phyloP scores from a whole-genome alignment of 2,113 vertebrate species.

The Rafetus swinhoei region DNA sequence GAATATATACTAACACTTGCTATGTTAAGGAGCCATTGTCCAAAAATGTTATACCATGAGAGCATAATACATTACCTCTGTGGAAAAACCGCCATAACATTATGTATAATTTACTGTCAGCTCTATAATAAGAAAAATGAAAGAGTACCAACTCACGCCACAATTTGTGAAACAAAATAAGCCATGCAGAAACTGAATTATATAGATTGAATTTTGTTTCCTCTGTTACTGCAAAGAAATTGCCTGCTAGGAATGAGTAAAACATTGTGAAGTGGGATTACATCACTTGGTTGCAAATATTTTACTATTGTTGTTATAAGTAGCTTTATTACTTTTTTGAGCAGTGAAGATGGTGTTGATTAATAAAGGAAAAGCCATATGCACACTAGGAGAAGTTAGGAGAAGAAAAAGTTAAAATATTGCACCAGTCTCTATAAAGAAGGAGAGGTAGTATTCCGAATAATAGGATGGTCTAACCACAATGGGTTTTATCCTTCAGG shows the following conservation, averaged over 20 bases:
- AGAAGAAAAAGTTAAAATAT: background rate
- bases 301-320: background rate
- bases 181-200: background rate
- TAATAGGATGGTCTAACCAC: background rate
- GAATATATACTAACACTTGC: background rate
- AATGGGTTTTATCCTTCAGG: rapidly evolving
- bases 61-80: background rate
- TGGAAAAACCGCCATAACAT: background rate
- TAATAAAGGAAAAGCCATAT: background rate
- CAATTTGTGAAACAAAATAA: background rate
- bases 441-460: background rate
- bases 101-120: background rate
- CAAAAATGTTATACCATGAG: background rate
- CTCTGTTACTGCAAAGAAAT: background rate
- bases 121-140: background rate
- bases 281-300: background rate
- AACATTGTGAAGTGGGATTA: background rate
- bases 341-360: background rate
- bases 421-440: background rate
- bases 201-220: background rate
- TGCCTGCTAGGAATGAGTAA: background rate
- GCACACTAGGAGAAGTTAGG: background rate
- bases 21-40: background rate
- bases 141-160: background rate
- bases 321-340: background rate